A percentile compares a stretch with the other conserved stretches of the same genome.
Evolutionary conservation across 1,140 invertebrate species (phyloP).

Genomic region (Archivesica marissinica): DNA sequence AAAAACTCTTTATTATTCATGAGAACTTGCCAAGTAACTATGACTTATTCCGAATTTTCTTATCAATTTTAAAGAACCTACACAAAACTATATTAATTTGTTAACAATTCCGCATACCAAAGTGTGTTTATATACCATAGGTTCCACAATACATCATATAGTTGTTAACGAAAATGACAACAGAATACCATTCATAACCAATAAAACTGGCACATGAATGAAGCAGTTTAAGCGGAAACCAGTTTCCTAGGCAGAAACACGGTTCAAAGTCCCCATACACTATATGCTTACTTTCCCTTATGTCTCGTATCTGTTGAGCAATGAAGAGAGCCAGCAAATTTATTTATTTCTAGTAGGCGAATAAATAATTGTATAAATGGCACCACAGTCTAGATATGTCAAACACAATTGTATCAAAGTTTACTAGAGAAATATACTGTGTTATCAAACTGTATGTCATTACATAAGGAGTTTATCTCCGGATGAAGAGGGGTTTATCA

Average conservation of each 20-base stretch:
- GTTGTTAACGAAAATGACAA: not conserved
- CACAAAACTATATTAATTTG: too few species aligned
- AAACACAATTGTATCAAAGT: slow-evolving; percentile 25
- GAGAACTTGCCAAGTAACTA: too few species aligned
- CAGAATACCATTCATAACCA: not conserved
- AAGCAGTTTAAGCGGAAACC: not conserved
- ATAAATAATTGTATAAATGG: slow-evolving; percentile 30
- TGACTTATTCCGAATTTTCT: too few species aligned
- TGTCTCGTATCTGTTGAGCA: not conserved
- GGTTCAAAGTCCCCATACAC: slow-evolving; percentile 26
- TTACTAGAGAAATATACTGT: slow-evolving; percentile 7
- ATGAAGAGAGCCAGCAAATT: slow-evolving; percentile 2
- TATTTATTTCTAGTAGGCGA: not conserved
- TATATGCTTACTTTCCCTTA: not conserved
- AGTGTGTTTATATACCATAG: not conserved
- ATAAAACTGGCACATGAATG: not conserved
- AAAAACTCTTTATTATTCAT: too few species aligned
- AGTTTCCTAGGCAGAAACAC: not conserved
- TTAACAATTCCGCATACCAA: too few species aligned
- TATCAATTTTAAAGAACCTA: too few species aligned
- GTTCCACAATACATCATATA: not conserved
- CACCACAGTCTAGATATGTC: not conserved
- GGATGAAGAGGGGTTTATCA: not conserved
- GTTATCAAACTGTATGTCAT: slow-evolving; percentile 35
- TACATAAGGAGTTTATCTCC: slow-evolving; percentile 38